Conservation (phyloP, 2,888 invertebrate genomes). For the Drosophila meridionalis region DNA sequence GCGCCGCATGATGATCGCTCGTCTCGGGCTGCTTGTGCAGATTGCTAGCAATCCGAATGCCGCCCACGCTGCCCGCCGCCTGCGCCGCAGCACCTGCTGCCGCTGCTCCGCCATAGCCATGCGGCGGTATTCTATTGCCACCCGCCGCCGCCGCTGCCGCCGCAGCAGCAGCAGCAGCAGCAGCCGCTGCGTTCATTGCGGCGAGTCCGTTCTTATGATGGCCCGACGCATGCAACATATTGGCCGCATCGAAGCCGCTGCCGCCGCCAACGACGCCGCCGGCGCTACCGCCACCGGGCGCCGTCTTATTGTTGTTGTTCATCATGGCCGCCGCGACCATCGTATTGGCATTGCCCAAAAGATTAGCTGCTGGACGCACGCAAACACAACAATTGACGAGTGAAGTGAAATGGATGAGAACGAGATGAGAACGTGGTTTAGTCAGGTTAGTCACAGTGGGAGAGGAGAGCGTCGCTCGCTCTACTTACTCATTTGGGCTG, state of each 20-base stretch:
- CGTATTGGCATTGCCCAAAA: conserved; percentile 54
- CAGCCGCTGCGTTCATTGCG: conserved; percentile 43
- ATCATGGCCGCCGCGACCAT: conserved; percentile 69
- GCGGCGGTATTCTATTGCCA: conserved; percentile 31
- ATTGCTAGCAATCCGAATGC: conserved; percentile 84
- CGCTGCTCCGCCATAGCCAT: conserved; percentile 40
- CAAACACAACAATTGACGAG: conserved; percentile 18
- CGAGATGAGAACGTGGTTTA: conserved; percentile 18
- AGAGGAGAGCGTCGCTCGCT: background rate
- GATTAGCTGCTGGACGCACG: conserved; percentile 48
- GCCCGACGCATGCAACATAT: conserved; percentile 39
- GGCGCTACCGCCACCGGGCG: conserved; percentile 25
- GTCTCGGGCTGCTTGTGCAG: conserved; percentile 81
- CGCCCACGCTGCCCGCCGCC: conserved; percentile 67
- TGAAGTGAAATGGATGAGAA: background rate
- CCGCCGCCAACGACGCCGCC: conserved; percentile 38
- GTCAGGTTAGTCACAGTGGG: conserved; percentile 8
- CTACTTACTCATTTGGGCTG: conserved; percentile 73
- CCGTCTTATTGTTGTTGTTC: conserved; percentile 77
- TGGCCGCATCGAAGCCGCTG: conserved; percentile 41
- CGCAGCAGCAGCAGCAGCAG: conserved; percentile 43
- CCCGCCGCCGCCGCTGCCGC: conserved; percentile 48
- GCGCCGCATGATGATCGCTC: conserved; percentile 62
- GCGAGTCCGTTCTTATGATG: conserved; percentile 48
- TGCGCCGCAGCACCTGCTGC: conserved; percentile 44